Evolutionary conservation across 2,113 vertebrate genomes (phyloP), one percentile per base, ranked within the genome.

Genomic region (Nestor notabilis): DNA sequence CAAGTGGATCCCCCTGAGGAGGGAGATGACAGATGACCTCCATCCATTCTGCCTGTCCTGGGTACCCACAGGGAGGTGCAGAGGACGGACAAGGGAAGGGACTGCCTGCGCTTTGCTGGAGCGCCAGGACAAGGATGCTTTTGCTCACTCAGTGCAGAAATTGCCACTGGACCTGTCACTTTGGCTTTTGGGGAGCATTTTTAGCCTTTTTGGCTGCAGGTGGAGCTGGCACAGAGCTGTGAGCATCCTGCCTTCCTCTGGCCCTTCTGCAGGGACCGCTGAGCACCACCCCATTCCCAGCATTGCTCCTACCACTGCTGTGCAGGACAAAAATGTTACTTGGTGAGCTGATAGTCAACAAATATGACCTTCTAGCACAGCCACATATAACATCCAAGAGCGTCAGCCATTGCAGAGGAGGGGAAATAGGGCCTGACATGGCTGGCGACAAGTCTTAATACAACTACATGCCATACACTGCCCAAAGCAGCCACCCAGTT

Each of bases 101-200:
- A 27, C 29, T 9, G 31, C 49, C 43, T 11, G 27, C 5, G 16
- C 11, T 55, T 53, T 23, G 19, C 31, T 1, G 1, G 16, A 68
- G 56, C 37, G 3, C 18, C 75, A 3, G 19, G 16, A 21, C 47
- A 25, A 27, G 37, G 71, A n/a, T 58, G 17, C 2, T 49, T 31
- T 25, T 13, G 0, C 4, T 64, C 31, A 29, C 60, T 20, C n/a
- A 2, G 19, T 16, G 8, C 46, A 27, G 13, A 13, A 68, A 44
- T 33, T 15, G 17, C 37, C 0, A 0, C 2, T 17, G 49, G 41
- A 24, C 39, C 7, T 1, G 2, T 47, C 72, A 7, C 17, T 20
- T 29, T 5, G n/a, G 33, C 21, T 50, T 47, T 39, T 5, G 65
- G n/a, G 25, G n/a, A 56, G 41, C 10, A 7, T 17, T 87, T 56